A percentile compares a stretch with the other conserved stretches of the same genome.
Evolutionary conservation across 2,888 invertebrate species (phyloP).

Genomic region (Druceiella hillmani): DNA sequence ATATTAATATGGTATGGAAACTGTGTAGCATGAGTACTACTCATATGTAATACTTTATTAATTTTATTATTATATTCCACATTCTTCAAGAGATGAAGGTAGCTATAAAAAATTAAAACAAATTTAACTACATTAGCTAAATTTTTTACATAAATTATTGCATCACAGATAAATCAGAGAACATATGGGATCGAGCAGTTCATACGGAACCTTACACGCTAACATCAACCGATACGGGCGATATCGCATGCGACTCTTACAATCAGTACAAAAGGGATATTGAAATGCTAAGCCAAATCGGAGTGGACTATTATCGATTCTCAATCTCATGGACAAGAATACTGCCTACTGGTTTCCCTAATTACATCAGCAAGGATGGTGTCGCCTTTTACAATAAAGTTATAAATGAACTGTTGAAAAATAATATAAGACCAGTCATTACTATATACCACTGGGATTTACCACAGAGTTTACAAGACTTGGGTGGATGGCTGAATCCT

Average conservation of each 20-base stretch:
- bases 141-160: too few relatives aligned
- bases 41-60: too few relatives aligned
- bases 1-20: too few relatives aligned
- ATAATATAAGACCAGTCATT: too few relatives aligned
- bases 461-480: conserved; percentile 45
- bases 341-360: too few relatives aligned
- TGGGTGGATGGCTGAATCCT: conserved; percentile 53
- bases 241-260: conserved; percentile 46
- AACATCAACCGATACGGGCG: conserved; percentile 40
- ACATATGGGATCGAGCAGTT: conserved; percentile 50
- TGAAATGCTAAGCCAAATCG: conserved; percentile 34
- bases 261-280: conserved; percentile 44
- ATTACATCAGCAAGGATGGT: conserved; percentile 53
- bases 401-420: conserved; percentile 53
- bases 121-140: too few relatives aligned
- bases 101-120: too few relatives aligned
- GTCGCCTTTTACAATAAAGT: conserved; percentile 61
- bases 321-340: too few relatives aligned
- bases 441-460: conserved; percentile 58
- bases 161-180: conserved; percentile 41
- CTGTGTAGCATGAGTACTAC: too few relatives aligned
- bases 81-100: too few relatives aligned
- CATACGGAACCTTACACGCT: conserved; percentile 39
- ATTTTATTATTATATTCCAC: too few relatives aligned
- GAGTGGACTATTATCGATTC: conserved; percentile 50